Base-by-base conservation (phyloP, 2,113 vertebrate genomes). In the Hippolais icterina region DNA sequence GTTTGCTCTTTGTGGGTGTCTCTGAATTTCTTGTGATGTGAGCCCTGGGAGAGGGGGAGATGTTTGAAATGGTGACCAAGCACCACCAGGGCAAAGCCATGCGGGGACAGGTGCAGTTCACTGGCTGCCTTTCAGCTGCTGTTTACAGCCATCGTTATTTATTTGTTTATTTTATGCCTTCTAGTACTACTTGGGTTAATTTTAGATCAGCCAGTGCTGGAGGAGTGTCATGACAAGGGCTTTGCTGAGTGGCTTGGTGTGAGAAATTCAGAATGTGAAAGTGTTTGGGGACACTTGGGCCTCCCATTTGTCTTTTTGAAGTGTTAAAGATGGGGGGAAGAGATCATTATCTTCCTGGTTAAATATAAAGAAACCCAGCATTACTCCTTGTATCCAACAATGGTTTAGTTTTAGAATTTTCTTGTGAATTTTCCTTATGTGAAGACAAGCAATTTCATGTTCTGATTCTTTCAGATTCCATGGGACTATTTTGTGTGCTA, bases 91-190 rank as follows among this genome's bases (percentile, higher is more conserved):
- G 61, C 70, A 7, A 18, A 82, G 75, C 49, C 71, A 1, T 1
- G 28, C 59, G 35, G 80, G 91, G 80, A 12, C 72, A 92, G 87
- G 54, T 54, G 90, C 47, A 17, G 69, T 3, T 47, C 9, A 3
- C 60, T 52, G 79, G 25, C 31, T 52, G n/a, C 29, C 5, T 44
- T 47, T 83, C 72, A 42, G 78, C 46, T 39, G 17, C 21, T 66
- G 29, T 77, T 90, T 64, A 22, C 87, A 53, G 50, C 31, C 54
- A 8, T 5, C 2, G 0, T 70, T 88, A 14, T 47, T 92, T 89
- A 50, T 83, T 80, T 87, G 75, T 76, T 85, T 75, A 15, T 53
- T 88, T 93, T 94, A 80, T 49, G 64, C 76, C 93, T 93, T 94
- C 79, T 33, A 90, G 82, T 91, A 93, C 47, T 24, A 24, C 66